Evolutionary conservation across 1,140 invertebrate species (phyloP).

Genomic region (Neuroterus valhalla): DNA sequence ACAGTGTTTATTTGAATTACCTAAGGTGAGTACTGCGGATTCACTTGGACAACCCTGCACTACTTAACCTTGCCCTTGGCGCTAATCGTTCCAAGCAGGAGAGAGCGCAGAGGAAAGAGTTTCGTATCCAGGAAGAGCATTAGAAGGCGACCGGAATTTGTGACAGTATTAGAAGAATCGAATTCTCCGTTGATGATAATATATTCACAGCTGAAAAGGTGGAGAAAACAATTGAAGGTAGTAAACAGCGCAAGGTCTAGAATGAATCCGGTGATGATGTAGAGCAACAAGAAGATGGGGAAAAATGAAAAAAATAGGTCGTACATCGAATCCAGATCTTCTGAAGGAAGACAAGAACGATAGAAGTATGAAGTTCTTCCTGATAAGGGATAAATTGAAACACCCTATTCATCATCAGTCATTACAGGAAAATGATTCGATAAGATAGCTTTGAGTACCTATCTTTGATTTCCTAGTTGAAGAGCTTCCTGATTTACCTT

Average conservation of each 20-base stretch:
- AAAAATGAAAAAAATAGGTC: neutral
- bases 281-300: neutral
- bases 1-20: too few species aligned
- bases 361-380: neutral
- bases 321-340: neutral
- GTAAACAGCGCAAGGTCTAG: too few species aligned
- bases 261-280: too few species aligned
- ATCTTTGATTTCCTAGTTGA: neutral
- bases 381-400: neutral
- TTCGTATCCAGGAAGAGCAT: neutral
- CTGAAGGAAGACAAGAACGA: neutral
- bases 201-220: neutral
- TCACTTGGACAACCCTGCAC: too few species aligned
- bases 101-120: neutral
- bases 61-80: too few species aligned
- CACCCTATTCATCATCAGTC: neutral
- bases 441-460: neutral
- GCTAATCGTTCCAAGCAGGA: too few species aligned
- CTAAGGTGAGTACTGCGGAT: too few species aligned
- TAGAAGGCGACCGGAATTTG: too few species aligned
- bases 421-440: neutral
- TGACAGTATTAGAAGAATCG: too few species aligned
- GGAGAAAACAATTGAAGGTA: too few species aligned
- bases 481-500: too few species aligned
- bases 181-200: neutral